Percentiles rank a stretch among this genome's conserved stretches.
Conservation (phyloP, 1,140 invertebrate species). For the Psilanteris sp. region DNA sequence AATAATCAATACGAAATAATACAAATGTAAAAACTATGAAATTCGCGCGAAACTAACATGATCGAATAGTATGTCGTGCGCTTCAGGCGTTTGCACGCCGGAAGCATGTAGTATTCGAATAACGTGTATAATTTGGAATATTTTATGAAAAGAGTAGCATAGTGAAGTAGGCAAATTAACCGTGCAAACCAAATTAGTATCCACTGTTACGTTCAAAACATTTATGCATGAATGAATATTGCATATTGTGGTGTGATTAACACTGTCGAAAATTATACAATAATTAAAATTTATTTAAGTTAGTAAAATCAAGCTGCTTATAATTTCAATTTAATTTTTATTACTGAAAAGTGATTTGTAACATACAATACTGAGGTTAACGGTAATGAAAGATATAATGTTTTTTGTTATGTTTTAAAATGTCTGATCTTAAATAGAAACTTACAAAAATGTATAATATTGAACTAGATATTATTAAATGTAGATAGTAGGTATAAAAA, state of each 20-base stretch:
- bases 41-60: conserved; percentile 16
- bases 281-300: conserved; percentile 56
- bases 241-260: conserved; percentile 56
- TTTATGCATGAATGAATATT: conserved; percentile 56
- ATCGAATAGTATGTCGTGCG: conserved; percentile 40
- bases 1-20: neutral
- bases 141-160: conserved; percentile 54
- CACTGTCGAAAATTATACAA: conserved; percentile 41
- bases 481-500: too few species aligned
- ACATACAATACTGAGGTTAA: too few species aligned
- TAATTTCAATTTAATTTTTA: too few species aligned
- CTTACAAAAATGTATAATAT: too few species aligned
- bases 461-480: too few species aligned
- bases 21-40: conserved; percentile 17
- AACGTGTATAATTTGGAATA: conserved; percentile 54
- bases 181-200: conserved; percentile 58
- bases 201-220: conserved; percentile 50
- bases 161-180: conserved; percentile 49
- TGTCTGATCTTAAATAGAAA: too few species aligned
- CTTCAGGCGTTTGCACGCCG: conserved; percentile 20
- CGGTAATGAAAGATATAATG: too few species aligned
- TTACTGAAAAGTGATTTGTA: too few species aligned
- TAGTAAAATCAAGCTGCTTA: conserved; percentile 12
- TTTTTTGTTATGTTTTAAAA: too few species aligned
- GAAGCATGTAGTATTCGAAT: conserved; percentile 45